Conservation (phyloP, 1,140 invertebrate species). For the Aphis craccivora region DNA sequence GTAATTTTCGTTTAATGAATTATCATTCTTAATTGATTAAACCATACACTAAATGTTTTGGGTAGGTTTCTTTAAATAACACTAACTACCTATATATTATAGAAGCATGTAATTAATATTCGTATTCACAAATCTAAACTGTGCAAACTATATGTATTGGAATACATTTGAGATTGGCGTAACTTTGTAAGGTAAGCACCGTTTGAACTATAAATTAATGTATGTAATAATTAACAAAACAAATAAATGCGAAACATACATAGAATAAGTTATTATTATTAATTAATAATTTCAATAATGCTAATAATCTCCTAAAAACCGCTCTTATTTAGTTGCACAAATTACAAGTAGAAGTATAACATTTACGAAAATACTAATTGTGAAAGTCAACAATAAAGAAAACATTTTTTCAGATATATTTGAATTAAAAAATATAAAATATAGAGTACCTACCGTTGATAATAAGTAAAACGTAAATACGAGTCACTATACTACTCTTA, state of each 20-base stretch:
- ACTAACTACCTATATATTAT: not conserved
- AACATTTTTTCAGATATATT: not conserved
- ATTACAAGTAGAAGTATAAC: not conserved
- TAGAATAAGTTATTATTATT: too few species aligned
- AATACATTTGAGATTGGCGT: too few species aligned
- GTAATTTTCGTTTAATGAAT: not conserved
- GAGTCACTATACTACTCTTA: not conserved
- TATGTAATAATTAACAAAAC: not conserved
- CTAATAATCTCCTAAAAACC: not conserved
- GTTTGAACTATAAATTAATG: not conserved
- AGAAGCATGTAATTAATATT: not conserved
- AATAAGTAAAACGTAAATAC: not conserved
- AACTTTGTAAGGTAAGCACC: not conserved
- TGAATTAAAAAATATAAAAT: not conserved
- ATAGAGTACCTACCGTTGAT: not conserved
- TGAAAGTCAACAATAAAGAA: not conserved
- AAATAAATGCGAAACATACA: not conserved
- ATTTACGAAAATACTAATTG: not conserved
- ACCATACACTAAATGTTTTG: not conserved
- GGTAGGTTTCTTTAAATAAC: not conserved
- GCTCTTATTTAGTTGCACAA: not conserved
- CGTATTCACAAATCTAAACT: not conserved
- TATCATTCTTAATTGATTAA: not conserved
- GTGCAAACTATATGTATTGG: too few species aligned
- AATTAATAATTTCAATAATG: too few species aligned